These are phyloP conservation scores for Gobius niger DNA, from an alignment of 2,113 vertebrate species.

Conservation along the genomic window DNA sequence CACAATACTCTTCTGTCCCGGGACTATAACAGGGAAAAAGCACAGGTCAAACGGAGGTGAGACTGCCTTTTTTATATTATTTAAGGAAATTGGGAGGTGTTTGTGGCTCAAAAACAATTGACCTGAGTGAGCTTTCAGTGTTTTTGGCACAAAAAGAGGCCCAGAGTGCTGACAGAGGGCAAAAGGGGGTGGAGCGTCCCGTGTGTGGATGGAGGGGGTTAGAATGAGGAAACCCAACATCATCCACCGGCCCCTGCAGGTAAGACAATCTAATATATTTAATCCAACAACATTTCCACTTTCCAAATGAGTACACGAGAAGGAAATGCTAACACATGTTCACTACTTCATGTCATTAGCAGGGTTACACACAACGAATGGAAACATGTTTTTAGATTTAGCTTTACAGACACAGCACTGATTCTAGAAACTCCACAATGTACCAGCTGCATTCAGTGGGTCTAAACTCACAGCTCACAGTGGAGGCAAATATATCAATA, in stretches of 20 bases:
- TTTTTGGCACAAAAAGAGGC: constrained; percentile 61
- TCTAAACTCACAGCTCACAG: constrained; percentile 30
- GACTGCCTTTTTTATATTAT: background rate
- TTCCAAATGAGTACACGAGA: background rate
- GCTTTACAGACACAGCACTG: constrained; percentile 17
- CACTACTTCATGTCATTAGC: no score
- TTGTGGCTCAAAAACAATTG: constrained; percentile 39
- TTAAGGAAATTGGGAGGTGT: constrained; percentile 15
- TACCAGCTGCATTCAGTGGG: constrained; percentile 46
- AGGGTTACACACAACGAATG: background rate
- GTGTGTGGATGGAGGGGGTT: background rate
- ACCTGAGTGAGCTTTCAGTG: constrained; percentile 42
- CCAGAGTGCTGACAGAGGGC: constrained; percentile 72
- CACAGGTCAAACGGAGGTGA: background rate
- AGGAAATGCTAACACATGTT: background rate
- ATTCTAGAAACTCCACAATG: constrained; percentile 73
- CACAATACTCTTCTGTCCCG: background rate
- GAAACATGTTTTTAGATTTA: background rate
- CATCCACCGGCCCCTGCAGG: constrained; percentile 48
- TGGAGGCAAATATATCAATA: constrained; percentile 19
- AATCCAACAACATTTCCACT: constrained; percentile 4
- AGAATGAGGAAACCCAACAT: constrained; percentile 18
- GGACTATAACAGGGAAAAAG: background rate
- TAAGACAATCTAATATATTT: constrained; percentile 48
- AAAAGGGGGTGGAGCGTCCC: constrained; percentile 33